Percentiles rank a stretch among this genome's conserved stretches.
Conservation (phyloP, 1,140 invertebrate genomes). For the silkworm (Bombyx mori) region ASM3026992v2 NC_085107.1:10745001-10745500, state of each 20-base stretch:
- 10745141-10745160: constrained; percentile 43
- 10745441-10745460: too few species aligned
- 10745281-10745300: constrained; percentile 11
- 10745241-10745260: constrained; percentile 44
- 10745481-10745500: too few species aligned
- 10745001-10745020: too few species aligned
- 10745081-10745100: not conserved
- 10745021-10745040: too few species aligned
- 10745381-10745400: too few species aligned
- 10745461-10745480: too few species aligned
- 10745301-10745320: too few species aligned
- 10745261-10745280: constrained; percentile 40
- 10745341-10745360: constrained; percentile 17
- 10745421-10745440: too few species aligned
- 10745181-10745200: constrained; percentile 45
- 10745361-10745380: constrained; percentile 4
- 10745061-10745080: too few species aligned
- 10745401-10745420: too few species aligned
- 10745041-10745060: too few species aligned
- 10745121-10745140: constrained; percentile 28
- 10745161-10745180: constrained; percentile 46
- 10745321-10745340: constrained; percentile 11
- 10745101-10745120: not conserved
- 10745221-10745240: constrained; percentile 23
- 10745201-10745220: constrained; percentile 30